phyloP scores from a whole-genome alignment of 2,113 vertebrate species.

The Sceloporus tristichus region DNA sequence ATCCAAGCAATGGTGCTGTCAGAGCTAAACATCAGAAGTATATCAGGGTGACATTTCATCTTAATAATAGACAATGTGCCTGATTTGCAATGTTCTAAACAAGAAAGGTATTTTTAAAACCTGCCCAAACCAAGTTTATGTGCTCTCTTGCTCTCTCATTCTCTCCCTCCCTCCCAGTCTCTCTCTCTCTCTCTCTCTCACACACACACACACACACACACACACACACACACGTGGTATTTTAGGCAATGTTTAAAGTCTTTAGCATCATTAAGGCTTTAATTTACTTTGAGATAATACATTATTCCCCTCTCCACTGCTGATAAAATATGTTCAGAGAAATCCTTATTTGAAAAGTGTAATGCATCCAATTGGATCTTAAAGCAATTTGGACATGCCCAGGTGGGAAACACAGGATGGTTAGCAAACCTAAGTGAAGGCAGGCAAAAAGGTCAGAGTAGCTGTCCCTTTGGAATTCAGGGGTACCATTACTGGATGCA shows the following conservation, averaged over 20 bases:
- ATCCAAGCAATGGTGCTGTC: background rate
- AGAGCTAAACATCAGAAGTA: background rate
- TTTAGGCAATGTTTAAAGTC: conserved; percentile 83
- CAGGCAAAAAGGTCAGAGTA: conserved; percentile 91
- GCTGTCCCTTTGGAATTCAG: conserved; percentile 78
- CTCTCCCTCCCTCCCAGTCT: too few species aligned
- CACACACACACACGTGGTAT: conserved; percentile 38
- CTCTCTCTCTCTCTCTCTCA: too few species aligned
- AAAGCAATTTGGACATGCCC: conserved; percentile 75
- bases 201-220: too few species aligned
- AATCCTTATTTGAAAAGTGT: conserved; percentile 76
- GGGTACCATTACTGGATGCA: conserved; percentile 88
- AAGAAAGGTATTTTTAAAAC: too few species aligned
- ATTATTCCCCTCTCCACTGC: conserved; percentile 81
- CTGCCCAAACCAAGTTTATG: too few species aligned
- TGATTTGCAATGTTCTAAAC: too few species aligned
- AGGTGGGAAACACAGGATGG: conserved; percentile 78
- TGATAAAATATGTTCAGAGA: conserved; percentile 70
- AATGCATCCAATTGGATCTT: conserved; percentile 79
- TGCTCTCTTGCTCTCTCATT: too few species aligned
- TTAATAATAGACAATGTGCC: too few species aligned
- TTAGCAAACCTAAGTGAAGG: conserved; percentile 80
- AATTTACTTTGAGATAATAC: conserved; percentile 85
- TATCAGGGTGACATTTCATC: background rate
- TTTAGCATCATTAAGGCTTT: conserved; percentile 84